Evolutionary conservation across 2,888 invertebrate genomes (phyloP).

Genomic region (Mesorhabditis spiculigera): DNA sequence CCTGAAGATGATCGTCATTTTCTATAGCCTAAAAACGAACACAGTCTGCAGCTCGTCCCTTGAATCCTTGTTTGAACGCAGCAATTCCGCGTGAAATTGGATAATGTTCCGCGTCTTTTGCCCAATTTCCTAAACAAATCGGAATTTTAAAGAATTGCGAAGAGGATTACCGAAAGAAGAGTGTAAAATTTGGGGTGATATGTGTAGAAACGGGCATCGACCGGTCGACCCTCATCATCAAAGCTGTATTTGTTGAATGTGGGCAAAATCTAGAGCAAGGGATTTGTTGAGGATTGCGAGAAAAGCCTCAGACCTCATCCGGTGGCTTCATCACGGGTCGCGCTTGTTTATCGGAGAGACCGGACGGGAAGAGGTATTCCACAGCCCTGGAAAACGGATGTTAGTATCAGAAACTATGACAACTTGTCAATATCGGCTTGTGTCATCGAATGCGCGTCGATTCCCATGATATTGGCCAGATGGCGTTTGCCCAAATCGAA

Average conservation of each 20-base stretch:
- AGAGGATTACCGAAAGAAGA: constrained; percentile 71
- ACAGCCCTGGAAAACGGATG: constrained; percentile 71
- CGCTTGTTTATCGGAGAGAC: constrained; percentile 78
- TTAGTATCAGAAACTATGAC: background rate
- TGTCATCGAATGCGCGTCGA: constrained; percentile 77
- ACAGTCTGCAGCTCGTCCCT: constrained; percentile 17
- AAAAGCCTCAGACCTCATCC: constrained; percentile 71
- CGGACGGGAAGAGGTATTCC: constrained; percentile 90
- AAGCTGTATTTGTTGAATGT: constrained; percentile 47
- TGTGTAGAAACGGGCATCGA: constrained; percentile 87
- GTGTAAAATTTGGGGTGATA: constrained; percentile 80
- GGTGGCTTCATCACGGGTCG: constrained; percentile 87
- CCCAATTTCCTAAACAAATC: constrained; percentile 37
- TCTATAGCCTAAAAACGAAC: constrained; percentile 15
- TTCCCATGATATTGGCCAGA: constrained; percentile 97
- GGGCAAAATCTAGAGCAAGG: background rate
- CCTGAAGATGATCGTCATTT: constrained; percentile 8
- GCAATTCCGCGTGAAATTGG: constrained; percentile 37
- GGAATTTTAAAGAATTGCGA: background rate
- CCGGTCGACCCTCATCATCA: constrained; percentile 77
- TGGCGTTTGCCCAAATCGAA: constrained; percentile 89
- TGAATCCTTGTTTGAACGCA: constrained; percentile 11
- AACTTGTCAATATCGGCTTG: constrained; percentile 78
- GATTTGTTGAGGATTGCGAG: constrained; percentile 17
- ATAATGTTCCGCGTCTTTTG: constrained; percentile 37